phyloP scores from a whole-genome alignment of 2,888 invertebrate genomes.

The Glaucopsyche alexis region DNA sequence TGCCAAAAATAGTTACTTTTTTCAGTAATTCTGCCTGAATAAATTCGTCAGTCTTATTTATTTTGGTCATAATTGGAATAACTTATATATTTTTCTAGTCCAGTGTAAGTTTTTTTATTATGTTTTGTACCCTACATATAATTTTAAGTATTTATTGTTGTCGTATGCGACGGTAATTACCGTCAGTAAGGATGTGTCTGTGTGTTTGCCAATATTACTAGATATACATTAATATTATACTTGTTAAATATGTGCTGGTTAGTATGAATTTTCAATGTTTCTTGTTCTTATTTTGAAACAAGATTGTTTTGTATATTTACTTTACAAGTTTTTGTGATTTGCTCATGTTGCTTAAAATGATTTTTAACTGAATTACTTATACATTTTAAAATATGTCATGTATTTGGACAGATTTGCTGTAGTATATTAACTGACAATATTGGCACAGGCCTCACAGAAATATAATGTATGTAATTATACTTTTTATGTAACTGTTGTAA shows the following conservation, averaged over 20 bases:
- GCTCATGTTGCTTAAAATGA: no score
- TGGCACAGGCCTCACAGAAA: background rate
- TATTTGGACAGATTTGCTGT: background rate
- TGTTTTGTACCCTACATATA: background rate
- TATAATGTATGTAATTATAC: background rate
- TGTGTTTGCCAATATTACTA: constrained; percentile 18
- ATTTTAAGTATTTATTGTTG: constrained; percentile 2
- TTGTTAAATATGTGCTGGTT: background rate
- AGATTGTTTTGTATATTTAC: no score
- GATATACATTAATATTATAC: background rate
- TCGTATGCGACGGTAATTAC: background rate
- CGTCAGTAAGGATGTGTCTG: background rate
- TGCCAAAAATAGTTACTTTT: no score
- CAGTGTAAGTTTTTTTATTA: background rate
- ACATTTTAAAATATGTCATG: no score
- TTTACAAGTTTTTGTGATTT: no score
- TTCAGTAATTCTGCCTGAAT: no score
- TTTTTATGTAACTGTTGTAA: background rate
- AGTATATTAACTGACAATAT: background rate
- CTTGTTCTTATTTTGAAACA: background rate
- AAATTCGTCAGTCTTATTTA: background rate
- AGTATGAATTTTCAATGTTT: background rate
- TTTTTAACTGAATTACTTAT: no score
- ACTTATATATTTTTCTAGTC: constrained; percentile 11
- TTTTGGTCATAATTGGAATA: background rate